Evolutionary conservation across 2,797 vertebrate genomes (phyloP).

Genomic region (Etheostoma nigrum): DNA sequence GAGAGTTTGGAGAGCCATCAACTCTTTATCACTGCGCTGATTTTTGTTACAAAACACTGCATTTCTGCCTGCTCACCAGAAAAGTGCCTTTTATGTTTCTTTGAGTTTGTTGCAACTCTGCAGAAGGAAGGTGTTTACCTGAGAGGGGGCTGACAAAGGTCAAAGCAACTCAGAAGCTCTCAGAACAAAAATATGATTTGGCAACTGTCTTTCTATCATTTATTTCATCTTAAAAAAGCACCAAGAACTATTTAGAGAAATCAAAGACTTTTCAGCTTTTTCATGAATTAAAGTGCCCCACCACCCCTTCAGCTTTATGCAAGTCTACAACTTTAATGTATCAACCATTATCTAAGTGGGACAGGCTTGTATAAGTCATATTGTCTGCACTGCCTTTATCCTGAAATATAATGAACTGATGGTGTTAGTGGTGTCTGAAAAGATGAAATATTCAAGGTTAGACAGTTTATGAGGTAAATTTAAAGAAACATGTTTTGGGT

Average conservation of each 20-base stretch:
- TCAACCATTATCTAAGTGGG: too few relatives aligned
- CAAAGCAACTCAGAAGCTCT: conserved; percentile 36
- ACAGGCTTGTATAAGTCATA: too few relatives aligned
- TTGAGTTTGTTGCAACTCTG: conserved; percentile 39
- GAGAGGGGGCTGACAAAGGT: conserved; percentile 42
- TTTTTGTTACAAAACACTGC: conserved; percentile 44
- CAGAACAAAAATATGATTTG: conserved; percentile 32
- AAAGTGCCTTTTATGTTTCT: conserved; percentile 39
- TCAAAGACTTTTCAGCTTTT: conserved; percentile 10
- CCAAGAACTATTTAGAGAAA: conserved; percentile 14
- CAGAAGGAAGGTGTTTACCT: conserved; percentile 49
- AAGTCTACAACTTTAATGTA: not conserved
- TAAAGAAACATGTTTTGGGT: not conserved
- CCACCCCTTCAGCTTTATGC: not conserved
- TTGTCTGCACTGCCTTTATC: too few relatives aligned
- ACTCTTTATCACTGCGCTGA: conserved; percentile 9
- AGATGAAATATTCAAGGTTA: not conserved
- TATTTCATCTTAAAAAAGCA: conserved; percentile 23
- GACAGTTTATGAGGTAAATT: not conserved
- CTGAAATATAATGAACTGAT: not conserved
- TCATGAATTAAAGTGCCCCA: conserved; percentile 1
- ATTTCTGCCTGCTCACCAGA: conserved; percentile 32
- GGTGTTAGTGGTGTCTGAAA: not conserved
- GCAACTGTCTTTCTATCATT: not conserved
- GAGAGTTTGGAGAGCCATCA: not conserved